A percentile compares a stretch with the other conserved stretches of the same genome.
These are phyloP conservation scores for Thripadectes ignobilis DNA, from an alignment of 2,797 vertebrate genomes.

Conservation along the genomic window DNA sequence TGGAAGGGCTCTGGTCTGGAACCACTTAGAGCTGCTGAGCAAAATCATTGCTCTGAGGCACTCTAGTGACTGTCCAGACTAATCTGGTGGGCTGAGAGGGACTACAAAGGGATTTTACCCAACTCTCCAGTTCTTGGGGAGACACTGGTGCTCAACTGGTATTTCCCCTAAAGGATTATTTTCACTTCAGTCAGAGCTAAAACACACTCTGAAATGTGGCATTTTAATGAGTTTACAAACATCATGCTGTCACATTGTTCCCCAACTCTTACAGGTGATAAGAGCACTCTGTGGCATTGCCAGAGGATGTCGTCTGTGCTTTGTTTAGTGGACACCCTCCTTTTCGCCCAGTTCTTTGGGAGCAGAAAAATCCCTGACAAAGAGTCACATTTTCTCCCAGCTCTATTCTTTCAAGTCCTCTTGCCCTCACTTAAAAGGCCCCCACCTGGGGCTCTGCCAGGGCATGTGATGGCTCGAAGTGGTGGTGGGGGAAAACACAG, in stretches of 20 bases:
- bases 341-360: fast-evolving
- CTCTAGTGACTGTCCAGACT: not conserved
- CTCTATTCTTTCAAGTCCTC: not conserved
- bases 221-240: not conserved
- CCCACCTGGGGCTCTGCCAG: not conserved
- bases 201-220: not conserved
- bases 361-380: not conserved
- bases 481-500: not conserved
- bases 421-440: not conserved
- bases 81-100: not conserved
- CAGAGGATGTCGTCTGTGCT: not conserved
- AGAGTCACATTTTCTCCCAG: fast-evolving
- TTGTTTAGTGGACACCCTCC: not conserved
- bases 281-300: no score
- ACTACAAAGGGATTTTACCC: not conserved
- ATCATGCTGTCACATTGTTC: fast-evolving
- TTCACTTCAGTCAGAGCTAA: not conserved
- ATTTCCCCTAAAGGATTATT: not conserved
- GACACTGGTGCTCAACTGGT: not conserved
- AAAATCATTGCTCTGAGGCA: not conserved
- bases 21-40: not conserved
- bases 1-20: not conserved
- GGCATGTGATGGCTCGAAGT: fast-evolving
- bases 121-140: fast-evolving
- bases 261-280: no score